Conservation (phyloP, 2,888 invertebrate genomes). For the Schrankia costaestrigalis region DNA sequence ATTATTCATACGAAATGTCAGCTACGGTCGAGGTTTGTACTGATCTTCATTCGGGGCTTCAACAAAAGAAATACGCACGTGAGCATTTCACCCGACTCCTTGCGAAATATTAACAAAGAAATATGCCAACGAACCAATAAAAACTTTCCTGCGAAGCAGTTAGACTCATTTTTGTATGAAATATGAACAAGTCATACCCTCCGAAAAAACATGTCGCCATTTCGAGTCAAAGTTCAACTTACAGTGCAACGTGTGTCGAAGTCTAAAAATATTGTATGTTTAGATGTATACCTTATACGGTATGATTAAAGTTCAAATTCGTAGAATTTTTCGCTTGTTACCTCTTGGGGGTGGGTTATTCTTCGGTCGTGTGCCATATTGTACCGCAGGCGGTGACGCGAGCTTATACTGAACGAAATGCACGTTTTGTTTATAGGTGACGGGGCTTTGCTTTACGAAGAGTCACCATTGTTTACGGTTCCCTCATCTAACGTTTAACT, state of each 20-base stretch:
- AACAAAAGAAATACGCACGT: slow-evolving; percentile 62
- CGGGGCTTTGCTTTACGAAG: slow-evolving; percentile 45
- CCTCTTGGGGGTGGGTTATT: slow-evolving; percentile 46
- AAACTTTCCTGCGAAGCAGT: slow-evolving; percentile 27
- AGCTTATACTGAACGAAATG: slow-evolving; percentile 41
- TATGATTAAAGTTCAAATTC: slow-evolving; percentile 40
- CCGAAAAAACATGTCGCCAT: slow-evolving; percentile 46
- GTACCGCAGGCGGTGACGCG: slow-evolving; percentile 38
- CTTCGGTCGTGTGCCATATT: slow-evolving; percentile 55
- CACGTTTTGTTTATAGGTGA: slow-evolving; percentile 57
- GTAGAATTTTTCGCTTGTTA: slow-evolving; percentile 18
- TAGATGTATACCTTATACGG: slow-evolving; percentile 31
- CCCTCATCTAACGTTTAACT: no score
- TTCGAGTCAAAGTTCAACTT: slow-evolving; percentile 64
- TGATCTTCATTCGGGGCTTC: slow-evolving; percentile 34
- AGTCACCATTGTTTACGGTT: slow-evolving; percentile 34
- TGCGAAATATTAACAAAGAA: slow-evolving; percentile 40
- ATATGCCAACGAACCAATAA: slow-evolving; percentile 21
- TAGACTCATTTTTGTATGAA: slow-evolving; percentile 32
- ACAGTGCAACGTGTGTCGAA: slow-evolving; percentile 39
- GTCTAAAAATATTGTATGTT: slow-evolving; percentile 24
- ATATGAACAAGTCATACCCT: slow-evolving; percentile 23
- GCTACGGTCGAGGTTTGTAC: slow-evolving; percentile 37
- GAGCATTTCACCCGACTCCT: slow-evolving; percentile 49
- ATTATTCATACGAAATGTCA: slow-evolving; percentile 52